phyloP scores from a whole-genome alignment of 1,140 invertebrate species.

The Brachionus koreanus region DNA sequence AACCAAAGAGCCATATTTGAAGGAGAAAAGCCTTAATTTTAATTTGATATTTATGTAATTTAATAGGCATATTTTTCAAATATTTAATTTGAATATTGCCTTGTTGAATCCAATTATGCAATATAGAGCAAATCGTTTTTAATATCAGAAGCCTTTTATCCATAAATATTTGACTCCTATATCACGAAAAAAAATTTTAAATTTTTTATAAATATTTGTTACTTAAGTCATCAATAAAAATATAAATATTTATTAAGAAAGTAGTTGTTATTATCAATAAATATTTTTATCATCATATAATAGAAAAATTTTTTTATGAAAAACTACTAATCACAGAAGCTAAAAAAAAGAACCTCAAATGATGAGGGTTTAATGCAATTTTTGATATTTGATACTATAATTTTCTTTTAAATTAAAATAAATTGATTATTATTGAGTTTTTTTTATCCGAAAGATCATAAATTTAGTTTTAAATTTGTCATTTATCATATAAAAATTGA shows the following conservation, averaged over 20 bases:
- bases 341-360: too few relatives aligned
- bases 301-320: too few relatives aligned
- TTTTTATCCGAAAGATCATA: too few relatives aligned
- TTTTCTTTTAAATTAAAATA: too few relatives aligned
- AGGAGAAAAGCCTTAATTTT: not conserved
- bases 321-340: too few relatives aligned
- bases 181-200: not conserved
- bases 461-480: too few relatives aligned
- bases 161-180: slow-evolving; percentile 1
- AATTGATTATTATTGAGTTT: too few relatives aligned
- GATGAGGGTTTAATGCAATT: too few relatives aligned
- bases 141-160: not conserved
- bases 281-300: too few relatives aligned
- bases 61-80: not conserved
- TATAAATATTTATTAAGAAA: not conserved
- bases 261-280: too few relatives aligned
- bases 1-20: not conserved
- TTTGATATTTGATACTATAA: too few relatives aligned
- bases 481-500: too few relatives aligned
- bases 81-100: not conserved
- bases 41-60: slow-evolving; percentile 13
- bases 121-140: not conserved
- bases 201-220: not conserved
- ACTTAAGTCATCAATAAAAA: not conserved
- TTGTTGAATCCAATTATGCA: not conserved